Conservation (phyloP, 2,113 vertebrate species). For the Cromileptes altivelis region DNA sequence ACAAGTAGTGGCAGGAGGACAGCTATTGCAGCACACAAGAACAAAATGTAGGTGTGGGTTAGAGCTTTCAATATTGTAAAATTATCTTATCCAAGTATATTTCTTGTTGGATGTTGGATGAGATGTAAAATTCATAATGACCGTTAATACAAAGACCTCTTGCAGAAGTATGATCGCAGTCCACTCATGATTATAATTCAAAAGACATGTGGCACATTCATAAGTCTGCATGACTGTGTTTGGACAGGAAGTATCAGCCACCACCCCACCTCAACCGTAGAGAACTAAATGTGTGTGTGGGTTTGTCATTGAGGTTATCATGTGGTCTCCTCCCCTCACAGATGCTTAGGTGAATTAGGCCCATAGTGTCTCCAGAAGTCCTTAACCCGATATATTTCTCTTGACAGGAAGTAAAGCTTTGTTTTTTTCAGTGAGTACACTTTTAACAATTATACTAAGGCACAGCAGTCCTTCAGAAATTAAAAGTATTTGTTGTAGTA, state of each 20-base stretch:
- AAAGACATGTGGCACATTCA: neutral
- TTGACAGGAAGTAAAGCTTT: neutral
- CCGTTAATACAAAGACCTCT: neutral
- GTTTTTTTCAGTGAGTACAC: neutral
- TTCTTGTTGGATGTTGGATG: neutral
- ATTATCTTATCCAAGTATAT: neutral
- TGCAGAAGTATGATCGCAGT: neutral
- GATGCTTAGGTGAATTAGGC: conserved; percentile 5
- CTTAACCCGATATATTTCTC: conserved; percentile 20
- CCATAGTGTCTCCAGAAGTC: conserved; percentile 17
- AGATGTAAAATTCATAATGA: neutral
- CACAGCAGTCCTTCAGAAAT: neutral
- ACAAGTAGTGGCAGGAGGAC: conserved; percentile 26
- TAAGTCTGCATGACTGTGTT: neutral
- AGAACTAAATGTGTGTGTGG: neutral
- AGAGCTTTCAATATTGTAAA: neutral
- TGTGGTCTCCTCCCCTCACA: conserved; percentile 10
- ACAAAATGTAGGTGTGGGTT: conserved; percentile 15
- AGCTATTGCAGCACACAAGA: neutral
- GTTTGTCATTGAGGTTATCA: conserved; percentile 25
- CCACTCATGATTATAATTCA: neutral
- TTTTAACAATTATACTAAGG: neutral
- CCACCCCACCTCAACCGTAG: neutral
- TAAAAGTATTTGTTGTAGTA: neutral
- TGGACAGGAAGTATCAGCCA: conserved; percentile 39